These are phyloP conservation scores for Leptothorax acervorum DNA, from an alignment of 2,888 invertebrate genomes.

Conservation along the genomic window DNA sequence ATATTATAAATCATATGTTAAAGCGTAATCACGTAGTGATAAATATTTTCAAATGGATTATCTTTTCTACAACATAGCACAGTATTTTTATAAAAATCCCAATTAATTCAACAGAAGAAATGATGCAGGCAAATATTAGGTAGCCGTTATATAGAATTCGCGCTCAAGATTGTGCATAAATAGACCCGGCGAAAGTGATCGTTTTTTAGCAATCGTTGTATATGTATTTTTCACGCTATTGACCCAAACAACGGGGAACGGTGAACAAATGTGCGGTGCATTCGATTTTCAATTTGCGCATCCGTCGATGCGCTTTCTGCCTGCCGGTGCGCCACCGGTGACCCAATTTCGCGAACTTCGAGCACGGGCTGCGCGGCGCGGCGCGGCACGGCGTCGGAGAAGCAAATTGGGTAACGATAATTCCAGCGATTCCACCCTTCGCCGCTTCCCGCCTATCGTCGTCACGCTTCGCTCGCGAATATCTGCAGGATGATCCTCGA, in stretches of 20 bases:
- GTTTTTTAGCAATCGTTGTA: neutral
- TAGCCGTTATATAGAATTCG: neutral
- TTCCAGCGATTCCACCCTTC: conserved; percentile 53
- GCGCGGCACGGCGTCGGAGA: conserved; percentile 8
- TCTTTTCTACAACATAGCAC: neutral
- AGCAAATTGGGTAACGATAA: conserved; percentile 56
- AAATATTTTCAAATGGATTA: neutral
- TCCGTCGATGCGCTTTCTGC: conserved; percentile 36
- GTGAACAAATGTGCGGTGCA: conserved; percentile 7
- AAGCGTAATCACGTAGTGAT: neutral
- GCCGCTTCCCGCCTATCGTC: conserved; percentile 43
- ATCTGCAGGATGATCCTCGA: conserved; percentile 35
- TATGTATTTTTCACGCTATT: neutral
- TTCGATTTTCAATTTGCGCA: conserved; percentile 47
- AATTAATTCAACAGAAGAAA: neutral
- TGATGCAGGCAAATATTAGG: neutral
- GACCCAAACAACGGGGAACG: neutral
- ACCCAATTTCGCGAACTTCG: conserved; percentile 58
- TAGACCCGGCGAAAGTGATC: neutral
- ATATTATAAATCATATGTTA: neutral
- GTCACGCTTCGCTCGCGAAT: conserved; percentile 45
- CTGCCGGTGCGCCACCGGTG: conserved; percentile 26
- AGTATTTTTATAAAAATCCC: neutral
- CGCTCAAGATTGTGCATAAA: neutral
- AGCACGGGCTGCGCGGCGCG: conserved; percentile 7